Evolutionary conservation across 2,888 invertebrate species (phyloP), one percentile per base, ranked within the genome.

Genomic region (Blera fallax): DNA sequence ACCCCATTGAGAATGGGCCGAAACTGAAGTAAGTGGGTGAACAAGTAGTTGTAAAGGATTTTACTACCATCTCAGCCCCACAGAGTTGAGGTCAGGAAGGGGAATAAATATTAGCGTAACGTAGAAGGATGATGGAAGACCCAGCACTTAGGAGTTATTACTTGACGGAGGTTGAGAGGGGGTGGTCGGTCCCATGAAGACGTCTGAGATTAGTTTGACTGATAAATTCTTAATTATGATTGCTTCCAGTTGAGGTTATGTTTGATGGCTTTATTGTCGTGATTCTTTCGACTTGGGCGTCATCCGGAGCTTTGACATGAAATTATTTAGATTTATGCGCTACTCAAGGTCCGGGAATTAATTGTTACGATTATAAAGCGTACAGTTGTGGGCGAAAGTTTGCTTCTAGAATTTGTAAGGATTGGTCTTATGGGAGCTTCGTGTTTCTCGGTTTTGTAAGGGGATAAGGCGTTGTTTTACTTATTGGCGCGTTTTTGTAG

Each of bases 151-250:
- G 54, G 32, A 50, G 32, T 58, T 14, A 50, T 73, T 32, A 52
- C 62, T 58, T 34, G 32, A 34, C 43, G 27, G 67, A n/a, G n/a
- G 16, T 29, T 58, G n/a, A n/a, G n/a, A n/a, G n/a, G n/a, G n/a
- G n/a, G n/a, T n/a, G n/a, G n/a, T n/a, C 10, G 43, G 27, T 34
- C 48, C 52, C 45, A 45, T 37, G 29, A 67, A 67, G 62, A 52
- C 62, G 45, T 76, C 37, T 40, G 69, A 24, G 62, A 76, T 81
- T 48, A 56, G 69, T 69, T 69, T 45, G 37, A 37, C 69, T 34
- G 54, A 81, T 81, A 76, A 76, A 69, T 64, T 58, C 69, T 21
- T 32, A 76, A 76, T 69, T 76, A 76, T 69, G 40, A 54, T 76
- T 48, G 60, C 34, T 43, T 48, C 5, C 2, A 29, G 54, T 56